Evolutionary conservation across 2,888 invertebrate species (phyloP), one percentile per base, ranked within the genome.

Genomic region (Chirona hameri): DNA sequence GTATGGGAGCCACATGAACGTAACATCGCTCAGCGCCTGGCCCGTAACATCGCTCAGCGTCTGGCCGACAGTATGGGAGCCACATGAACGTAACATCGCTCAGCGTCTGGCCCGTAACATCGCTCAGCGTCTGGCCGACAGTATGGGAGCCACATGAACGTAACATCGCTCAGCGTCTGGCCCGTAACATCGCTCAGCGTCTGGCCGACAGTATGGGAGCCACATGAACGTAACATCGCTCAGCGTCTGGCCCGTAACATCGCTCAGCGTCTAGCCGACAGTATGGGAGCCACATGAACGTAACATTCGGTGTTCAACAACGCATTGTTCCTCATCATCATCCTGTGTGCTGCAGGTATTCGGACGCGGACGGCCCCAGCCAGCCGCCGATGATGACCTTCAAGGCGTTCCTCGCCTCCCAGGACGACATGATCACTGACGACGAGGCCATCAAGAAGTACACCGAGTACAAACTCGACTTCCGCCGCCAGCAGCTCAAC

Each of bases 381-480:
- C 97, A 97, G 86, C 95, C 98, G 0, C 94, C 96, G 0, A 96
- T 99, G 95, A 93, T 98, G 93, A 93, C 97, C 1, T 95, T 99
- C 89, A 99, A 99, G 89, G 95, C 97, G 85, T 99, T 98, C 89
- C 90, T 99, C 83, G 94, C 94, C 60, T 95, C 97, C 24, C 98
- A 98, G 79, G 99, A 99, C 88, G 99, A 99, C 89, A 94, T 95
- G 85, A 98, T 99, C 86, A 97, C 98, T 65, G 98, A 98, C 86
- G 96, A 97, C 85, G 98, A 98, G 88, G 97, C 98, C 4, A 93
- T 99, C 85, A 93, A 93, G 87, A 98, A 98, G 88, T 99, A 99
- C 90, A 97, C 97, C 89, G 98, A 99, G 87, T 99, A 99, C 90
- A 99, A 99, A 89, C 90, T 96, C 87, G 99, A 99, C 87, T 99